Percentiles rank a stretch among this genome's conserved stretches.
Evolutionary conservation across 2,797 vertebrate species (phyloP).

Genomic region (Eutrigla gurnardus): DNA sequence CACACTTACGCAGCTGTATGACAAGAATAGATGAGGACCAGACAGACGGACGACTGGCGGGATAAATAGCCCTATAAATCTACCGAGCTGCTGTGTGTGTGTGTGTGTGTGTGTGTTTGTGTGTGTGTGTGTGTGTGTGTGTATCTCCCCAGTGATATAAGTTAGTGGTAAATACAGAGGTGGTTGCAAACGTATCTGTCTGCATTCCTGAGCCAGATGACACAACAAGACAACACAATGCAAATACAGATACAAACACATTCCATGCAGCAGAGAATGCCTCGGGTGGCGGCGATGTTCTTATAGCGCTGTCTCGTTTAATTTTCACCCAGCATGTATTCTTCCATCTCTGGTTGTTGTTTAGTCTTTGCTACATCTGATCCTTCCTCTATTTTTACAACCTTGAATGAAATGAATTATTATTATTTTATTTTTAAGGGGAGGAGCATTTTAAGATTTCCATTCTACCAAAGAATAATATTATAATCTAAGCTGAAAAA

Average conservation of each 20-base stretch:
- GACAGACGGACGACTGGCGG: constrained; percentile 53
- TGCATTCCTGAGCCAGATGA: constrained; percentile 69
- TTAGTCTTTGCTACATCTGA: background rate
- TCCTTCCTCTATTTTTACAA: background rate
- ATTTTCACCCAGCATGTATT: constrained; percentile 23
- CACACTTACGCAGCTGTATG: constrained; percentile 65
- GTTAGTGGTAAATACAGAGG: constrained; percentile 48
- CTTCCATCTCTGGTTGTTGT: constrained; percentile 7
- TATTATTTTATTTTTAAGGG: background rate
- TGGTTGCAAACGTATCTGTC: constrained; percentile 61
- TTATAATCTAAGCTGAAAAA: background rate
- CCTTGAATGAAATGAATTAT: background rate
- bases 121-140: constrained; percentile 7
- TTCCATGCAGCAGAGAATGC: constrained; percentile 23
- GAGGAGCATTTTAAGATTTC: constrained; percentile 1
- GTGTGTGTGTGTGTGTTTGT: constrained; percentile 20
- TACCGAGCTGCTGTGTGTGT: constrained; percentile 19
- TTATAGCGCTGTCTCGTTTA: constrained; percentile 35
- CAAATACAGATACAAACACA: constrained; percentile 49
- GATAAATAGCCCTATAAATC: constrained; percentile 78
- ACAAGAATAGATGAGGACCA: constrained; percentile 64
- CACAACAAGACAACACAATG: constrained; percentile 51
- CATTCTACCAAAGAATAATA: background rate
- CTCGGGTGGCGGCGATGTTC: constrained; percentile 22
- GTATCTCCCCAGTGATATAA: constrained; percentile 45